Conservation (phyloP, 64 coral and sea anemone genomes). For the Porites australiensis region DNA sequence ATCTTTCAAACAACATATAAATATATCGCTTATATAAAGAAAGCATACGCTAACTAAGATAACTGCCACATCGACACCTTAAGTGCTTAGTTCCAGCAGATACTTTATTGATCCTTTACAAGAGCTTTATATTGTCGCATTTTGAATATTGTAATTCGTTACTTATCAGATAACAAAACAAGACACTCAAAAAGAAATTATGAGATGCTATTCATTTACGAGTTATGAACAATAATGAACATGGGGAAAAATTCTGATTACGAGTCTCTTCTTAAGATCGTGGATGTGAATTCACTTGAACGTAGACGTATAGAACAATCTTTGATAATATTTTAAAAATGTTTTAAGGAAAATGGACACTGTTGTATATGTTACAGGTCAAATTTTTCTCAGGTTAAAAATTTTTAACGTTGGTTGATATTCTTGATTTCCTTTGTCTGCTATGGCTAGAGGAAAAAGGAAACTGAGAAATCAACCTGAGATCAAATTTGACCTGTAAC, state of each 20-base stretch:
- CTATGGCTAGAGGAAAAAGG: too few relatives aligned
- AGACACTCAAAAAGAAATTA: constrained; percentile 44
- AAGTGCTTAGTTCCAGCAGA: constrained; percentile 32
- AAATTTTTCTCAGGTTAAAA: too few relatives aligned
- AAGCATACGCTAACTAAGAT: constrained; percentile 47
- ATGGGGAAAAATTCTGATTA: constrained; percentile 56
- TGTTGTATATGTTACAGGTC: too few relatives aligned
- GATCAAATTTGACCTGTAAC: too few relatives aligned
- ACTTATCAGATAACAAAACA: neutral
- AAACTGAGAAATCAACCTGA: too few relatives aligned
- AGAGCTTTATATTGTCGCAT: constrained; percentile 22
- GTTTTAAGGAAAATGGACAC: too few relatives aligned
- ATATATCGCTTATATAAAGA: constrained; percentile 23
- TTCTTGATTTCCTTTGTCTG: too few relatives aligned
- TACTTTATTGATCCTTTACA: constrained; percentile 24
- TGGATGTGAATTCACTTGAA: too few relatives aligned
- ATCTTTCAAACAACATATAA: constrained; percentile 57
- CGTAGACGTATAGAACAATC: too few relatives aligned
- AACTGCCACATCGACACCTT: constrained; percentile 46
- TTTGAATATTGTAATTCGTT: constrained; percentile 22
- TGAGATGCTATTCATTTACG: constrained; percentile 61
- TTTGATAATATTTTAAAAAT: too few relatives aligned
- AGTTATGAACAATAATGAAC: constrained; percentile 71
- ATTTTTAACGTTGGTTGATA: too few relatives aligned
- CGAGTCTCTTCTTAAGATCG: neutral